Evolutionary conservation across 2,113 vertebrate genomes (phyloP), one percentile per base, ranked within the genome.

Genomic region (Sylvietta virens): DNA sequence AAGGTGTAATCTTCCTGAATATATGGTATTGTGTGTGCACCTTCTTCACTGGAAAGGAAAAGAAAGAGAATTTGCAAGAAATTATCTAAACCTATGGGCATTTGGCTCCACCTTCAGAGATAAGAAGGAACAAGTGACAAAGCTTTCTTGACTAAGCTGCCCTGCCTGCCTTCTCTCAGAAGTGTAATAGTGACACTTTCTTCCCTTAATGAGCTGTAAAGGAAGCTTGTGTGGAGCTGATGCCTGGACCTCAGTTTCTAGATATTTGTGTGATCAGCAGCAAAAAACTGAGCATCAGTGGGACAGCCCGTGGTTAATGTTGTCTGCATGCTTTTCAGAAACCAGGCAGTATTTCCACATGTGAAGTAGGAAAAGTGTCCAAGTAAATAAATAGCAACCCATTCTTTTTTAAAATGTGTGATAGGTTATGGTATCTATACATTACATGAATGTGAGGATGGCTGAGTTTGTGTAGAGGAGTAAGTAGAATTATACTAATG

Each of bases 61-160:
- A 48, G 48, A 40, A 33, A 44, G 19, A 27, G 45, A 79, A 61
- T 79, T 77, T 47, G 19, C 31, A 88, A 62, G 47, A 64, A 53
- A 13, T 0, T 0, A 9, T 83, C 33, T 64, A 48, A 86, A 44
- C 37, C 24, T 74, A 0, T 58, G 37, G 39, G 51, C 28, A 18
- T 90, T 88, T 96, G 79, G 92, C 93, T 95, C 93, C 96, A 94
- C 90, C 94, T 93, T 94, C 85, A 92, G 93, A 94, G 60, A 51
- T 44, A 13, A 66, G 57, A 64, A 82, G 88, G 82, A 90, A 74
- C n/a, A 57, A 73, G 76, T 53, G 60, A 35, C 11, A 45, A 48
- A 54, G 12, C 5, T 35, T 24, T 57, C 9, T 28, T 78, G 42
- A 35, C 42, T 66, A 39, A 81, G n/a, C 44, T 81, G 22, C 53